Evolutionary conservation across 2,888 invertebrate genomes (phyloP), one percentile per base, ranked within the genome.

Genomic region (Plutella xylostella): DNA sequence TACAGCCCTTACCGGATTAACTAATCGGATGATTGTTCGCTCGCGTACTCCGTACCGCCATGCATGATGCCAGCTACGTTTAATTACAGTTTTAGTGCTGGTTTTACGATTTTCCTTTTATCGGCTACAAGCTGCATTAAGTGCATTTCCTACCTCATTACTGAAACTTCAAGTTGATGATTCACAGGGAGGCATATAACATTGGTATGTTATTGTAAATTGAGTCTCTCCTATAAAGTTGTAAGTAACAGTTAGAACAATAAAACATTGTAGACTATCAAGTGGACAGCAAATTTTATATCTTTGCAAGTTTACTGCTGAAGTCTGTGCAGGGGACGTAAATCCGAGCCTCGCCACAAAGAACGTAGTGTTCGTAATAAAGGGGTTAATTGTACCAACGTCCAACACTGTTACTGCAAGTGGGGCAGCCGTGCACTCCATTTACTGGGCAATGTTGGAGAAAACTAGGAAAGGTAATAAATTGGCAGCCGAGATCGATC

Each of bases 11-110:
- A 60, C 65, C 56, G 61, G 65, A 68, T 68, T 67, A 70, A 73
- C 69, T 72, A 72, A 75, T 77, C 71, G 70, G 69, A 72, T 73
- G 65, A 76, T 75, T 76, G 75, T 75, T 72, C 70, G 71, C 64
- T 61, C 60, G 63, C 63, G 60, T 65, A 61, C 63, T 63, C 67
- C 68, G 70, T 71, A 20, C n/a, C n/a, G 19, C 11, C 12, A 67
- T 73, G 76, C 77, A 72, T 70, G 72, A 72, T 63, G 69, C 65
- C 62, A 60, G 64, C 63, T 63, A 72, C 76, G 74, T 76, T n/a
- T 80, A 76, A 80, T 80, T 80, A 79, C 71, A 59, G 61, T 65
- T 77, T 77, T 71, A 77, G 64, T 76, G 57, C 73, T 57, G 63
- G 53, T 70, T 80, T 82, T 77, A 80, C 68, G 57, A 63, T 61